These are phyloP conservation scores for Oreochromis mossambicus DNA, from an alignment of 2,797 vertebrate species.

Conservation along the genomic window DNA sequence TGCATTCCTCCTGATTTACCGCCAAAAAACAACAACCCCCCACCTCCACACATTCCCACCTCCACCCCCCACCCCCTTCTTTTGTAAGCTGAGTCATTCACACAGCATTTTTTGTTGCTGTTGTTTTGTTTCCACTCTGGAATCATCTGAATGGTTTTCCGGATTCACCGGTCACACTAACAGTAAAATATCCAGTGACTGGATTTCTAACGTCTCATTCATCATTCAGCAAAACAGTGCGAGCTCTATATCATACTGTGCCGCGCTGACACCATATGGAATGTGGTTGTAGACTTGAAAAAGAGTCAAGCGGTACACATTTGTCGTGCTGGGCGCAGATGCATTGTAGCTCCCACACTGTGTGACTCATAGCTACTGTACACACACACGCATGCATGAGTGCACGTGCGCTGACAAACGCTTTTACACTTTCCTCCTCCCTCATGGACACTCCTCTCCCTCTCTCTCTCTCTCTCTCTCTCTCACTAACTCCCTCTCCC, in stretches of 20 bases:
- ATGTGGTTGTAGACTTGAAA: slow-evolving; percentile 65
- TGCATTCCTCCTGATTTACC: not conserved
- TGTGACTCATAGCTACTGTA: slow-evolving; percentile 71
- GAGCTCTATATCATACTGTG: slow-evolving; percentile 3
- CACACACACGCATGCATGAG: slow-evolving; percentile 10
- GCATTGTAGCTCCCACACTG: slow-evolving; percentile 67
- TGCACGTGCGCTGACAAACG: slow-evolving; percentile 28
- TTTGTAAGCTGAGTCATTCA: not conserved
- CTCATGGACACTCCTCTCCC: not conserved
- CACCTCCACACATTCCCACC: not conserved
- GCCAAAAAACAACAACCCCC: not conserved
- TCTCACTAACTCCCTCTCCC: not conserved
- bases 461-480: not conserved
- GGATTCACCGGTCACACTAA: not conserved
- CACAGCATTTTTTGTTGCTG: not conserved
- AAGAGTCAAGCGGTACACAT: slow-evolving; percentile 64
- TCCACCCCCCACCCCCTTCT: not conserved
- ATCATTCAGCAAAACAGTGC: slow-evolving; percentile 15
- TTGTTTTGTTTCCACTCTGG: not conserved
- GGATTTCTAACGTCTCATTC: slow-evolving; percentile 29
- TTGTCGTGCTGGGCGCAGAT: slow-evolving; percentile 74
- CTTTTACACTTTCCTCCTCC: not conserved
- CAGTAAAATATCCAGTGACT: not conserved
- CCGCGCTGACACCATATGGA: slow-evolving; percentile 66
- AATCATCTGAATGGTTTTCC: not conserved